Base-by-base conservation (phyloP, 1,140 invertebrate species). In the Drosophila ambigua region DNA sequence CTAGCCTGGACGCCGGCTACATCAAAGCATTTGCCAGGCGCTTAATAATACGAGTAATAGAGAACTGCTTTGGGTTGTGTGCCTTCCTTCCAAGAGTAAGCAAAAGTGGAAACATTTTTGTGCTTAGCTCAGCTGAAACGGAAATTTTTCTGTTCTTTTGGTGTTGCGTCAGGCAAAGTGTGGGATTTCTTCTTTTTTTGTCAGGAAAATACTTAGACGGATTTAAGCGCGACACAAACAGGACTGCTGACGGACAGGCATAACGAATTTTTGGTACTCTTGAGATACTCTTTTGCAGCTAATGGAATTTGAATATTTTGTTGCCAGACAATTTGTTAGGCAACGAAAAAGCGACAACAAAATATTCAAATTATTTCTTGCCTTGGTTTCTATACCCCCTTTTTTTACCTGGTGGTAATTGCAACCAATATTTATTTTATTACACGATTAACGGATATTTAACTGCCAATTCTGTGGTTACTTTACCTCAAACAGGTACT, bases 121-220 rank as follows among this genome's bases (percentile, higher is more conserved):
- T 79, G 83, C 83, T 88, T 88, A 88, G 83, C 79, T 88, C 83
- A 88, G 83, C 83, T 79, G 67, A 89, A 88, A 88, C 84, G 83
- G 83, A 88, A 88, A 88, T 71, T 83, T 60, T 62, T 16, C 72
- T 74, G 69, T 74, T 74, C 71, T 44, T 77, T 73, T 49, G 68
- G 67, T 58, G 82, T 77, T 77, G 82, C 76, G 81, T 72, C 63
- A 77, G 63, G 65, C 58, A 68, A 77, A 71, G 63, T 39, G 31
- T 31, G 31, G 8, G 31, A 13, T 13, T 39, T 39, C 52, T 59
- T 57, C 16, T 11, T 50, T 63, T 31, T 15, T 65, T 68, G 41
- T 69, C 26, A 20, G 66, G 59, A 66, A 79, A 88, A 88, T 88
- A 83, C 83, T 88, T 88, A 71, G 83, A 71, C 72, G 79, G 83